Evolutionary conservation across 2,113 vertebrate genomes (phyloP).

Genomic region (Callipepla squamata): DNA sequence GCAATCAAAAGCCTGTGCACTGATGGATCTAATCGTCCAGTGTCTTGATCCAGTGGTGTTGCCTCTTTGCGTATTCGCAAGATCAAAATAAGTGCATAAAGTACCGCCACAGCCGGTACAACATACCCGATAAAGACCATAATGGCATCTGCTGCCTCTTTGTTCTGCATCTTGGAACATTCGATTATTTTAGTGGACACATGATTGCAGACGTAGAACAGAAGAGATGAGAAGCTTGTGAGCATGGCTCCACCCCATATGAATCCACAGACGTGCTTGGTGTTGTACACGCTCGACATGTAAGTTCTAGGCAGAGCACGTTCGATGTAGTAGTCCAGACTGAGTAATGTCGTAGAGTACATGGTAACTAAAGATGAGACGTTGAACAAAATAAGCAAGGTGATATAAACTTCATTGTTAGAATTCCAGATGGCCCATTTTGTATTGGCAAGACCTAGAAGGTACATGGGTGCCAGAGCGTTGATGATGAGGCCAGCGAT

Average conservation of each 20-base stretch:
- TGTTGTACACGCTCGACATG: conserved; percentile 98
- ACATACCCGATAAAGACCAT: conserved; percentile 94
- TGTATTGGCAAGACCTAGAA: conserved; percentile 87
- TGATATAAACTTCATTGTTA: conserved; percentile 89
- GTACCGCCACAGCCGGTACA: conserved; percentile 87
- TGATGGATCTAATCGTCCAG: conserved; percentile 87
- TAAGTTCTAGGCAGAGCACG: conserved; percentile 93
- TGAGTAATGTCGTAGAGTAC: conserved; percentile 95
- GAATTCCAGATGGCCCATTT: conserved; percentile 90
- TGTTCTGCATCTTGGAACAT: conserved; percentile 96
- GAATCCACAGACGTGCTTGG: conserved; percentile 94
- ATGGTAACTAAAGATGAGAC: conserved; percentile 92
- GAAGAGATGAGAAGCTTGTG: conserved; percentile 95
- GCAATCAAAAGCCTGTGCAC: conserved; percentile 91
- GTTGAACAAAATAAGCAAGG: conserved; percentile 94
- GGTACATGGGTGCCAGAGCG: conserved; percentile 86
- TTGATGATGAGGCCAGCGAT: conserved; percentile 92
- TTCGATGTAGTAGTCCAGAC: conserved; percentile 96
- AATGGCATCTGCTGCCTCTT: conserved; percentile 91
- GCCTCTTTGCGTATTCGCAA: conserved; percentile 88
- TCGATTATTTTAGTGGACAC: conserved; percentile 91
- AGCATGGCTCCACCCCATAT: conserved; percentile 97
- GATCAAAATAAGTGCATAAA: conserved; percentile 89
- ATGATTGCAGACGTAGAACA: conserved; percentile 95
- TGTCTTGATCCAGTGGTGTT: conserved; percentile 91